Evolutionary conservation across 2,888 invertebrate species (phyloP), one percentile per base, ranked within the genome.

Genomic region (Cyrtodaria siliqua): DNA sequence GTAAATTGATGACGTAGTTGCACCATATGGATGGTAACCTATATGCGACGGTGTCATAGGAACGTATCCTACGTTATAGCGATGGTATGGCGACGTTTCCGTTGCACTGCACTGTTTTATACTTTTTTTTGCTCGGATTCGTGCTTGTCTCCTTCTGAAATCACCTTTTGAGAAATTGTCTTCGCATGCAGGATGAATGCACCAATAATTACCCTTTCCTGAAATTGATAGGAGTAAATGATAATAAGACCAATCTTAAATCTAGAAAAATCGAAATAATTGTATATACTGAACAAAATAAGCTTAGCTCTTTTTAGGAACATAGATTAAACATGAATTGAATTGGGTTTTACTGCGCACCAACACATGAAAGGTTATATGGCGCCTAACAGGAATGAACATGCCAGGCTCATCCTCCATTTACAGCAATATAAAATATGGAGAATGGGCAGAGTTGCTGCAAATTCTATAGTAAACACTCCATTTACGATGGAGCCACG

Each of bases 151-250:
- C 53, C 99, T 94, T 20, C 99, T 94, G 92, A 99, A 99, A 90
- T 99, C 99, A 0, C 99, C 99, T 87, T 97, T 97, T 26, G 97
- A 95, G 93, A 99, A 99, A 93, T 99, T 99, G 38, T 98, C 98
- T 23, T 98, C 94, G 92, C 99, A 99, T 0, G 99, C 99, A 0
- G 98, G 98, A 92, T 99, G 99, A 66, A 99, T 97, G 9, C 98
- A 97, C 99, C 99, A 99, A 91, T 97, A 99, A 92, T 99, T 98
- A 0, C 99, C 99, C 44, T 93, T 99, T 98, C 0, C 77, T 77
- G 24, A 2, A 55, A 52, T 60, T 42, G 12, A 49, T 52, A 66
- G 99, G 9, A 12, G 40, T 40, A 12, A 40, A 12, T 12, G 14
- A 40, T 14, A 40, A 40, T 9, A 14, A 40, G 9, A 40, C 9